Evolutionary conservation across 2,797 vertebrate species (phyloP).

Genomic region (Crocidura indochinensis): DNA sequence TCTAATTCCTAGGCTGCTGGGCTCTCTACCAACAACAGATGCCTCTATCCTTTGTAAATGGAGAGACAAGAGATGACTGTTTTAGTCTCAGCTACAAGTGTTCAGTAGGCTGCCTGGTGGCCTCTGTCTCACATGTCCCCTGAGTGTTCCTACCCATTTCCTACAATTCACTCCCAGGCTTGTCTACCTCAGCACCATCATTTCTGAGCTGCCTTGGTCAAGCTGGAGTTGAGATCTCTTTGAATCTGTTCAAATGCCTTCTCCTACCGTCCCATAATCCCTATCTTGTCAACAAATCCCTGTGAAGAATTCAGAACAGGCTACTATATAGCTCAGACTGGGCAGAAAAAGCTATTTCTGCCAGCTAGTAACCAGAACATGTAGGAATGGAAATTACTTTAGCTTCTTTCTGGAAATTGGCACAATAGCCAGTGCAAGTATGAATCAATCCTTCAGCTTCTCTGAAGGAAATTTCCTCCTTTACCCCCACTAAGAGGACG

Average conservation of each 20-base stretch:
- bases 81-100: constrained; percentile 80
- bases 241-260: not conserved
- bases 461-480: constrained; percentile 1
- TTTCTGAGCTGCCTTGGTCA: constrained; percentile 3
- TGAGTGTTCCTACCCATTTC: constrained; percentile 78
- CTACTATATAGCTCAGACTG: constrained; percentile 83
- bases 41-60: constrained; percentile 17
- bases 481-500: not conserved
- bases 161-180: constrained; percentile 59
- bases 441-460: constrained; percentile 64
- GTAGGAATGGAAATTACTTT: constrained; percentile 30
- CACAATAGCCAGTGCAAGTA: constrained; percentile 53
- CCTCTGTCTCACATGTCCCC: constrained; percentile 10
- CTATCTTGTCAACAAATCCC: constrained; percentile 71
- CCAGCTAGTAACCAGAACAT: constrained; percentile 42
- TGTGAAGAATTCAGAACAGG: constrained; percentile 67
- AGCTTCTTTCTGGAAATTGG: constrained; percentile 86
- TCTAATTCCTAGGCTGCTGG: no score
- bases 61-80: constrained; percentile 66
- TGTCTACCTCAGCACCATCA: constrained; percentile 31
- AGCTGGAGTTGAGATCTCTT: not conserved
- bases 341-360: constrained; percentile 76
- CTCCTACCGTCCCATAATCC: constrained; percentile 29
- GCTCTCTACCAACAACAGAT: no score
- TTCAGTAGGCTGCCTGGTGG: constrained; percentile 60